A percentile compares a stretch with the other conserved stretches of the same genome.
Conservation (phyloP, 2,113 vertebrate species). For the Cyrtonyx montezumae region DNA sequence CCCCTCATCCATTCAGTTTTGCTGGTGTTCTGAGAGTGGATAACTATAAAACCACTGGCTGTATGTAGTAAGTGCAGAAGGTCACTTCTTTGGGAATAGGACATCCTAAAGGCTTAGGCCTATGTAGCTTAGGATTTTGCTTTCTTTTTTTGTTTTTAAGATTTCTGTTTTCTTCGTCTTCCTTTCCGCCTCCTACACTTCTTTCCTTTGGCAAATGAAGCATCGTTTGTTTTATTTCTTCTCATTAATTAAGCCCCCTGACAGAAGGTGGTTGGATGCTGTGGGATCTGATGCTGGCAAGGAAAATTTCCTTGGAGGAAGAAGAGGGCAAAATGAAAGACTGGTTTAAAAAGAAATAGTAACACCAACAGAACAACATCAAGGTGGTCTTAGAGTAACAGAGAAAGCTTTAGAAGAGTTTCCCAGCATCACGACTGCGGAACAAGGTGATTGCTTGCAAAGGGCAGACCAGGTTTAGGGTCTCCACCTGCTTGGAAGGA, state of each 20-base stretch:
- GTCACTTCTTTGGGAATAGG: accelerated
- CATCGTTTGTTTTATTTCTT: not conserved
- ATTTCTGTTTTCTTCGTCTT: not conserved
- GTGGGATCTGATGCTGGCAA: not conserved
- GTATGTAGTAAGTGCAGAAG: not conserved
- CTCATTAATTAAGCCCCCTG: constrained; percentile 42
- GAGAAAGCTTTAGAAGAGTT: not conserved
- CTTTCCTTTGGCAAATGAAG: not conserved
- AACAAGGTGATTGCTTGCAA: not conserved
- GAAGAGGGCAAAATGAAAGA: not conserved
- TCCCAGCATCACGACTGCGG: not conserved
- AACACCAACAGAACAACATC: not conserved
- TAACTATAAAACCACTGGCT: not conserved
- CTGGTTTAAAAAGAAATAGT: not conserved
- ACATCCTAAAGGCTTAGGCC: not conserved
- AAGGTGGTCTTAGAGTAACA: not conserved
- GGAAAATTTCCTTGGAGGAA: not conserved
- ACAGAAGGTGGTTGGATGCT: constrained; percentile 1
- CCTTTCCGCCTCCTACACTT: not conserved
- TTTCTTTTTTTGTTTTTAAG: not conserved
- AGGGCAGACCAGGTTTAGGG: not conserved
- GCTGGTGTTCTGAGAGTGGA: not conserved
- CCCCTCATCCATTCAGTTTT: not conserved
- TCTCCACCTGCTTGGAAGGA: not conserved
- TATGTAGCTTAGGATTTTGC: not conserved